Percentiles rank a stretch among this genome's conserved stretches.
Evolutionary conservation across 2,797 vertebrate species (phyloP).

Genomic region (Columba guinea): DNA sequence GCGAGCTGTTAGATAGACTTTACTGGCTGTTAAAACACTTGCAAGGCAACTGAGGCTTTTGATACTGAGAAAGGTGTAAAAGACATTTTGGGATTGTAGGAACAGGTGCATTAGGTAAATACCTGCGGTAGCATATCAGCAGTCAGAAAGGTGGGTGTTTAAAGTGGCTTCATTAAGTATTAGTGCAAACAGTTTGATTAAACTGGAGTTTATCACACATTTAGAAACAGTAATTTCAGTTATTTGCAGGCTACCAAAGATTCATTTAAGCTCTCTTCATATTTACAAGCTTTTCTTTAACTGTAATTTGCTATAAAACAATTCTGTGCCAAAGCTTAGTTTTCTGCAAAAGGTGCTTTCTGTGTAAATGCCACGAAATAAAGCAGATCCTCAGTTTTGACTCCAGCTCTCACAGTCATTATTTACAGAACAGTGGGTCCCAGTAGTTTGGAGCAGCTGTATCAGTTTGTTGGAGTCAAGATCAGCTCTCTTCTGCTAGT

Average conservation of each 20-base stretch:
- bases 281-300: not conserved
- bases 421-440: not conserved
- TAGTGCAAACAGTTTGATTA: constrained; percentile 22
- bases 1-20: not conserved
- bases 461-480: not conserved
- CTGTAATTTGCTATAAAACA: not conserved
- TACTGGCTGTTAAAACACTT: not conserved
- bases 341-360: not conserved
- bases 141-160: not conserved
- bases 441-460: not conserved
- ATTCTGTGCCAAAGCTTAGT: not conserved
- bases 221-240: constrained; percentile 7
- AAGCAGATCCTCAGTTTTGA: not conserved
- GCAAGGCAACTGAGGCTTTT: not conserved
- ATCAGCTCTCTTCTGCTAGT: not conserved
- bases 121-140: not conserved
- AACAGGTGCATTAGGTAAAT: not conserved
- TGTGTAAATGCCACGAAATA: not conserved
- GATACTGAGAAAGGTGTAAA: not conserved
- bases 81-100: not conserved
- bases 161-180: constrained; percentile 13
- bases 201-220: not conserved
- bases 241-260: not conserved
- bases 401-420: not conserved
- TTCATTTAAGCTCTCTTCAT: not conserved